Evolutionary conservation across 2,113 vertebrate species (phyloP).

Genomic region (Platanista minor): DNA sequence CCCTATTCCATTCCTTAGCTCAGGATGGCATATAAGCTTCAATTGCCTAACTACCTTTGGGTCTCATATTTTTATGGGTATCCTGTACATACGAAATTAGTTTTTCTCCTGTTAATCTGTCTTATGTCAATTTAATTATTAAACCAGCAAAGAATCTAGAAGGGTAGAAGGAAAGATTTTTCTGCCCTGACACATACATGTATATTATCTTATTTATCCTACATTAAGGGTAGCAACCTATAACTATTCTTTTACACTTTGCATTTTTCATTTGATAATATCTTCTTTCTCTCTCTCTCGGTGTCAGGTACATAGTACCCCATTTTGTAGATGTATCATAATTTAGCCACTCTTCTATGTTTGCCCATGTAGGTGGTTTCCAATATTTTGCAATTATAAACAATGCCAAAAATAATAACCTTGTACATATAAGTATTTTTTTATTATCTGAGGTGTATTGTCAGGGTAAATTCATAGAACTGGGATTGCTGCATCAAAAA

Average conservation of each 20-base stretch:
- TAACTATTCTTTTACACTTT: background rate
- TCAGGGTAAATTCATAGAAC: background rate
- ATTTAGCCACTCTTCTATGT: background rate
- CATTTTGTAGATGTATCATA: background rate
- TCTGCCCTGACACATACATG: background rate
- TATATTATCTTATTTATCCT: background rate
- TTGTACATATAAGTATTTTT: background rate
- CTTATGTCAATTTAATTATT: background rate
- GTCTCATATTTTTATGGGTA: background rate
- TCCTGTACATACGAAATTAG: background rate
- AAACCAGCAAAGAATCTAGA: background rate
- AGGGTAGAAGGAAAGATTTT: background rate
- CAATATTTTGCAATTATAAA: background rate
- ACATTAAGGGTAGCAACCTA: background rate
- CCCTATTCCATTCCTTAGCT: background rate
- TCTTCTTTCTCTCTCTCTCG: background rate
- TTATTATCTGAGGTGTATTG: background rate
- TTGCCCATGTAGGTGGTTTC: background rate
- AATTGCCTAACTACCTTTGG: background rate
- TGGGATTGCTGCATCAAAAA: background rate
- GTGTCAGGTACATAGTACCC: background rate
- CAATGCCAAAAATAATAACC: background rate
- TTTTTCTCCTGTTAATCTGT: background rate
- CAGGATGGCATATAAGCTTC: background rate
- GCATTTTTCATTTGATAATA: background rate